Base-by-base conservation (phyloP, 2,888 invertebrate species). In the Scelioninae gen. 2 region DNA sequence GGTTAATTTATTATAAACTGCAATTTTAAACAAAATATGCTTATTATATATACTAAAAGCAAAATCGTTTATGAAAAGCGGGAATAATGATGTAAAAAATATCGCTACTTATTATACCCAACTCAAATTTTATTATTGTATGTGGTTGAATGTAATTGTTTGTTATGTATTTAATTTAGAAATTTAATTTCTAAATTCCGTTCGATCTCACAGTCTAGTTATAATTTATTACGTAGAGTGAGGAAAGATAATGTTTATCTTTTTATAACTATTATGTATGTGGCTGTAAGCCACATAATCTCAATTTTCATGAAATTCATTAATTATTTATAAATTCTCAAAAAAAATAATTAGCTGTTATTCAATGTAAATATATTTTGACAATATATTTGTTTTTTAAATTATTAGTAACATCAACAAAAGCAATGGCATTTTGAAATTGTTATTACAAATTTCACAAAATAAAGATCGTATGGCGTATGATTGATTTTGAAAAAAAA, bases 281-380 rank as follows among this genome's bases (percentile, higher is more conserved):
- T 35, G 52, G 9, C 37, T 52, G 35, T n/a, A 41, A 28, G 15
- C 28, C n/a, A 7, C 2, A 4, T 55, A 22, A 19, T 57, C 18
- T 9, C 3, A 43, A 57, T 11, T 57, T 43, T 31, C 4, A 57
- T 33, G 13, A 43, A 31, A 33, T 57, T 28, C 16, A 19, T 25
- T 25, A 25, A n/a, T 11, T 55, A 16, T 57, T 31, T 7, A 16
- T 1, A 15, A 28, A 25, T 22, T 2, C 9, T 22, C 22, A 11
- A 10, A 41, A 2, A 19, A 41, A 41, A 41, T 35, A 13, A 45
- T 10, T 53, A 10, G 33, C 16, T n/a, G 10, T 35, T 37, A 48
- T 57, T 57, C 19, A n/a, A 18, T 67, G 50, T 67, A 67, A 39
- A 57, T 46, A 55, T 48, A 31, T 67, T 67, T 57, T 28, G 57